phyloP scores from a whole-genome alignment of 2,888 invertebrate genomes.

The Spodoptera littoralis region DNA sequence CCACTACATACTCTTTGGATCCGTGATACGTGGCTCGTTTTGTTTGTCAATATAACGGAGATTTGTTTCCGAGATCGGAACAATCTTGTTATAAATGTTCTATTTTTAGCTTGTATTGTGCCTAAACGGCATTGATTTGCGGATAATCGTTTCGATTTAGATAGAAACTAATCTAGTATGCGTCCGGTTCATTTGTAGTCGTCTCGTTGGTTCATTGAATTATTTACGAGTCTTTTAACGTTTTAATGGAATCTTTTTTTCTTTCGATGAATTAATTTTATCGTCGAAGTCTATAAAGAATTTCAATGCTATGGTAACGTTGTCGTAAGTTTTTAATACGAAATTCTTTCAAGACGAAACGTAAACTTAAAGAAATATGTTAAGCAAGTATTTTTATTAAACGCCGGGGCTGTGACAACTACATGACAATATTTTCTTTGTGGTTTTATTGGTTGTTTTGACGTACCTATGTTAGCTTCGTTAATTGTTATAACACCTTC shows the following conservation, averaged over 20 bases:
- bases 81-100: slow-evolving; percentile 28
- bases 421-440: slow-evolving; percentile 27
- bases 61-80: slow-evolving; percentile 35
- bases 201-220: slow-evolving; percentile 25
- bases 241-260: slow-evolving; percentile 41
- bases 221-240: slow-evolving; percentile 12
- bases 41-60: slow-evolving; percentile 34
- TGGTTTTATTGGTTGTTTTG: slow-evolving; percentile 35
- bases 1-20: slow-evolving; percentile 29
- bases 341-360: too few relatives aligned
- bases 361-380: too few relatives aligned
- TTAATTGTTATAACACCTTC: slow-evolving; percentile 9
- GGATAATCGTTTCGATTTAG: slow-evolving; percentile 28
- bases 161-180: slow-evolving; percentile 37
- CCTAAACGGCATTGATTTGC: slow-evolving; percentile 25
- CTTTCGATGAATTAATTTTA: slow-evolving; percentile 21
- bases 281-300: neutral
- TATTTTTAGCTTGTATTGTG: slow-evolving; percentile 25
- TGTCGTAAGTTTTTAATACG: slow-evolving; percentile 1
- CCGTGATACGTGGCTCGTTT: slow-evolving; percentile 46
- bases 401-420: slow-evolving; percentile 5
- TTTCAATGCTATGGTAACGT: neutral
- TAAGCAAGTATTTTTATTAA: neutral
- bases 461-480: slow-evolving; percentile 13
- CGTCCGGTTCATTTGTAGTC: slow-evolving; percentile 47